Evolutionary conservation across 2,888 invertebrate species (phyloP), one percentile per base, ranked within the genome.

Genomic region (Sialis lutaria): DNA sequence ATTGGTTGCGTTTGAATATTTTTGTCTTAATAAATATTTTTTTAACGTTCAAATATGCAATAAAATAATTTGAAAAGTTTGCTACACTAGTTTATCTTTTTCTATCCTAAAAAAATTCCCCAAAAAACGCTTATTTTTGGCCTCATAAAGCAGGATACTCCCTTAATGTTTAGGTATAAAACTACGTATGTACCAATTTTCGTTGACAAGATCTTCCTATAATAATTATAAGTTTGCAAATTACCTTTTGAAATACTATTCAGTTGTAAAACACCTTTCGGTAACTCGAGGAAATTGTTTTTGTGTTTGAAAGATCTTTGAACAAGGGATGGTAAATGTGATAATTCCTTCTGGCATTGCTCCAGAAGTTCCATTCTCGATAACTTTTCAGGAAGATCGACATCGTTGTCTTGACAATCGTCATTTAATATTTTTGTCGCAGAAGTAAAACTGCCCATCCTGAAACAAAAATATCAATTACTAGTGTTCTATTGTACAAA

Each of bases 381-480:
- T 49, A 73, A 58, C 8, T 64, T 64, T 47, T 65, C 62, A 35
- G 72, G 67, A 53, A 74, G 54, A 51, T 65, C 61, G 10, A 76
- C 56, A 47, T 71, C 71, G 53, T 72, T 71, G 57, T 79, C 79
- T 58, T 77, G 73, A 5, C 66, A 65, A 58, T 79, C 79, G 48
- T 70, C 69, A 57, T 78, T 78, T 50, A 72, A 64, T 51, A 78
- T 75, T 61, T 75, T 76, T 41, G 79, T 77, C 12, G 76, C 70
- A 47, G 79, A 79, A 50, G 75, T 77, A 58, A 81, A 80, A 60
- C 80, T 80, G 52, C 81, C 81, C 81, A 82, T 82, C 63, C 81
- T 81, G 62, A 9, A 67, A 67, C 49, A 47, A 54, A 50, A 50
- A 50, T 42, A 22, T 22, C 22, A 22, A 22, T 22, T 22, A 22